Evolutionary conservation across 2,113 vertebrate genomes (phyloP), one percentile per base, ranked within the genome.

Genomic region (Pseudorasbora parva): DNA sequence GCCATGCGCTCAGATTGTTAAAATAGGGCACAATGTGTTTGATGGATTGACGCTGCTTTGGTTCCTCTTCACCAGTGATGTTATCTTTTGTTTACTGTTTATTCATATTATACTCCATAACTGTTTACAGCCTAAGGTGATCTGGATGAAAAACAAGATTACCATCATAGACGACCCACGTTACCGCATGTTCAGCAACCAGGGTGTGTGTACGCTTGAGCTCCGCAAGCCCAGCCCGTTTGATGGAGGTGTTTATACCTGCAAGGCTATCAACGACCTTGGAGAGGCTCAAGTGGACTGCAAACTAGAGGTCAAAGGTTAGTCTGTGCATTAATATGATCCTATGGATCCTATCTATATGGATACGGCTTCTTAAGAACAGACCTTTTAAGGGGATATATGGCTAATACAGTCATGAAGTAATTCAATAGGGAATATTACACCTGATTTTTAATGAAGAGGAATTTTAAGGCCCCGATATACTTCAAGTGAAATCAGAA

Each of bases 261-360:
- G 98, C 93, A 95, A 91, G 85, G 98, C 98, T 1, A 92, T 96
- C 92, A 99, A 99, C 17, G 92, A 92, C 2, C 95, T 99, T 0
- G 98, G 98, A 25, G 95, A 97, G 30, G 97, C 95, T 87, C 96
- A 96, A 84, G 97, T 98, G 83, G 97, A 98, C 0, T 99, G 97
- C 93, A 99, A 99, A 90, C 94, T 99, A 90, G 98, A 99, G 91
- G 96, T 99, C 81, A 99, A 97, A 99, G 98, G 98, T 99, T 93
- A 93, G 95, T 78, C 66, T 82, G 84, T 77, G 79, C 15, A 25
- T 17, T 54, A 15, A 21, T 23, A 57, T 41, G 10, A 4, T 14
- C 11, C n/a, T n/a, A n/a, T n/a, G n/a, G n/a, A n/a, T n/a, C n/a
- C n/a, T n/a, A 57, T 37, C 23, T 21, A 54, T 54, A 54, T 21